phyloP scores from a whole-genome alignment of 2,113 vertebrate species.

The Synchiropus splendidus region DNA sequence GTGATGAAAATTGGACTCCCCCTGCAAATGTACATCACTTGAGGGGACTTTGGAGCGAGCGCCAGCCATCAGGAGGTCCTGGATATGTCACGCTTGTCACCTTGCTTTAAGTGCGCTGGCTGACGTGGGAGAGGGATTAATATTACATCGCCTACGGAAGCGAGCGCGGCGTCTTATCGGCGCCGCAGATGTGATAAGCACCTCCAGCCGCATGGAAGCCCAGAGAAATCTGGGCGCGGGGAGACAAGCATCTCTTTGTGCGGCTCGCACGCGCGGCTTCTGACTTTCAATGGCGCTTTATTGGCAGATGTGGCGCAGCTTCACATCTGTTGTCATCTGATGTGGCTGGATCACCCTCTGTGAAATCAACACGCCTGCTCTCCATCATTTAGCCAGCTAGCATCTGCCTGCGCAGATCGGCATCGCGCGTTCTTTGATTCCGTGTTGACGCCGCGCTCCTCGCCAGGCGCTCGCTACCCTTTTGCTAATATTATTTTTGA shows the following conservation, averaged over 20 bases:
- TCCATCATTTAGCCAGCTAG: conserved; percentile 63
- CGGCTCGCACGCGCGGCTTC: conserved; percentile 37
- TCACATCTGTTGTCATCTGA: conserved; percentile 66
- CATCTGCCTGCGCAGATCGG: conserved; percentile 54
- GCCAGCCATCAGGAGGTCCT: conserved; percentile 72
- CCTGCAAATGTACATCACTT: conserved; percentile 67
- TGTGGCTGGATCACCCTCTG: conserved; percentile 55
- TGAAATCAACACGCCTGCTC: conserved; percentile 60
- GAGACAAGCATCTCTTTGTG: conserved; percentile 63
- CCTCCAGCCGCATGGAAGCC: conserved; percentile 56
- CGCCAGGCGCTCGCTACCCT: too few relatives aligned
- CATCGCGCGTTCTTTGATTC: conserved; percentile 54
- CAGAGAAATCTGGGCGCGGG: conserved; percentile 49
- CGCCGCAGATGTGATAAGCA: conserved; percentile 62
- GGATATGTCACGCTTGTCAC: conserved; percentile 73
- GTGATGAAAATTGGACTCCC: conserved; percentile 67
- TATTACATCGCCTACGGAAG: conserved; percentile 72
- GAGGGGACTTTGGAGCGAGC: conserved; percentile 67
- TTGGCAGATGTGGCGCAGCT: conserved; percentile 54
- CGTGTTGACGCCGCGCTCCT: conserved; percentile 2
- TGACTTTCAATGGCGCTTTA: conserved; percentile 49
- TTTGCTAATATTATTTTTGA: too few relatives aligned
- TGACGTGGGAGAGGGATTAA: conserved; percentile 72
- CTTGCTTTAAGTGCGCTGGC: conserved; percentile 69
- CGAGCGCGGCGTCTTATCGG: conserved; percentile 62